Evolutionary conservation across 2,797 vertebrate species (phyloP).

Genomic region (Monodelphis domestica): DNA sequence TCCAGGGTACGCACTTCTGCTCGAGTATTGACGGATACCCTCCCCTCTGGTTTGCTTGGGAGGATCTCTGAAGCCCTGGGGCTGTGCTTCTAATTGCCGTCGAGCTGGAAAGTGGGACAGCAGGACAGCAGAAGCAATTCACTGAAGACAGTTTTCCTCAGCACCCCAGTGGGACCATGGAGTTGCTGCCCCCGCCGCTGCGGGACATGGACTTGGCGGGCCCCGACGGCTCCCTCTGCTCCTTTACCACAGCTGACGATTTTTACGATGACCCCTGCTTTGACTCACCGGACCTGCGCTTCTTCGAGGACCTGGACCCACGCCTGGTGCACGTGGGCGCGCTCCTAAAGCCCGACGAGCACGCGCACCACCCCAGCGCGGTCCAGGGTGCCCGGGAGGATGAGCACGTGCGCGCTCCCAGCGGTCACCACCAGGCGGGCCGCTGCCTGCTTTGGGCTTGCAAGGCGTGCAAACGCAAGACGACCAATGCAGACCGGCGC

Average conservation of each 20-base stretch:
- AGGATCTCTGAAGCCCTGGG: too few relatives aligned
- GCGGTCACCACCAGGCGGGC: conserved; percentile 93
- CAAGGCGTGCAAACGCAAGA: conserved; percentile 98
- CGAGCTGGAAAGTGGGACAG: neutral
- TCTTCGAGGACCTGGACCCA: conserved; percentile 98
- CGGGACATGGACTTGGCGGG: conserved; percentile 84
- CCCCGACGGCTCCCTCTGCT: conserved; percentile 92
- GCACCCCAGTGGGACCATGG: conserved; percentile 57
- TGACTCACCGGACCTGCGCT: conserved; percentile 96
- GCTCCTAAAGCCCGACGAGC: conserved; percentile 91
- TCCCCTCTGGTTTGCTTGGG: neutral
- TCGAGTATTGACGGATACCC: neutral
- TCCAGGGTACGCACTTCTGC: neutral
- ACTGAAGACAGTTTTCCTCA: neutral
- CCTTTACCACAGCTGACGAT: conserved; percentile 90
- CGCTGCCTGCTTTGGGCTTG: conserved; percentile 98
- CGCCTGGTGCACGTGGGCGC: conserved; percentile 94
- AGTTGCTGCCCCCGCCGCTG: conserved; percentile 64
- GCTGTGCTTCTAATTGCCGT: neutral
- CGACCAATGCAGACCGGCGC: conserved; percentile 95
- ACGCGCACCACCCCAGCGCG: conserved; percentile 81
- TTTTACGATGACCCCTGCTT: conserved; percentile 98
- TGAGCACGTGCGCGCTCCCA: conserved; percentile 93
- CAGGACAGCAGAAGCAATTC: neutral
- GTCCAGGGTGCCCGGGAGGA: conserved; percentile 88